Evolutionary conservation across 2,888 invertebrate genomes (phyloP), one percentile per base, ranked within the genome.

Genomic region (Ophioninae sp.): DNA sequence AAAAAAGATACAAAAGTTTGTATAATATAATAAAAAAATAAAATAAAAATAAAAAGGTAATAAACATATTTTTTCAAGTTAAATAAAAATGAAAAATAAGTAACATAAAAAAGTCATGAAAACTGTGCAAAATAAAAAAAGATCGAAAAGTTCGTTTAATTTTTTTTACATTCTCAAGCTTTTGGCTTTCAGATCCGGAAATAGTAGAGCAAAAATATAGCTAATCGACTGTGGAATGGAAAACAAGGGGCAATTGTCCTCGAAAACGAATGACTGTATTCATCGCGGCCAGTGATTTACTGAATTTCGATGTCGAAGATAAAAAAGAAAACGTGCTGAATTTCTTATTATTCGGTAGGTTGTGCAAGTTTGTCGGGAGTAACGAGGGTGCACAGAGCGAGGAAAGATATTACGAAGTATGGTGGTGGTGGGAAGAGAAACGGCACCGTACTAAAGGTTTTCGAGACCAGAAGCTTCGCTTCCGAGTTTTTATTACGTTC

Each of bases 401-500:
- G 58, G 67, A 58, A 58, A 65, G 23, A 67, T 65, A 77, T 77
- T 73, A 77, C 77, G 58, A 67, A 63, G 56, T 22, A 58, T 39
- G 58, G 41, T 13, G 13, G 20, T 17, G 58, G 23, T n/a, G 23
- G 59, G 23, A 20, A 9, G 30, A 75, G 51, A n/a, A 20, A 39
- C 9, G 63, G 39, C 20, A 59, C 20, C 13, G 30, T 39, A 59
- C 44, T 39, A 61, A 80, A 80, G 59, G 22, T 67, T 67, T 75
- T 78, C 61, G 74, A 69, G 75, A 56, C 41, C 20, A 30, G 71
- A 22, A 75, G 56, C 78, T 71, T 71, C 65, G 65, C 22, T 64
- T n/a, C 20, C n/a, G 59, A 76, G 30, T 75, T 84, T 81, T 81
- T 84, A 81, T 81, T 73, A 73, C 79, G 75, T 81, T 81, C 84